Evolutionary conservation across 2,888 invertebrate genomes (phyloP).

Genomic region (Andrena flavipes): DNA sequence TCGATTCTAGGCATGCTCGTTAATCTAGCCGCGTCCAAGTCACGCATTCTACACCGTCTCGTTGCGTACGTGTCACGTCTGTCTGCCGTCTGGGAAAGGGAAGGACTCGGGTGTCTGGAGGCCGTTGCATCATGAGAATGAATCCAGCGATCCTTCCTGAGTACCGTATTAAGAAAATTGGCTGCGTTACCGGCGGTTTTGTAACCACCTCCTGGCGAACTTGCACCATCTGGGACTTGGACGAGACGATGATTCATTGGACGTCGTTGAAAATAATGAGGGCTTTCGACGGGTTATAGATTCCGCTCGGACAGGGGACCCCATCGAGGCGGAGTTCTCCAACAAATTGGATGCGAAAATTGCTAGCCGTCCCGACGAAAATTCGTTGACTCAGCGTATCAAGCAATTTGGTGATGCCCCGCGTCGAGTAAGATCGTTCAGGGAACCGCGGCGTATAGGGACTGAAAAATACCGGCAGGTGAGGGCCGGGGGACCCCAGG

Average conservation of each 20-base stretch:
- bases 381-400: not conserved
- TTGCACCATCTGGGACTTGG: not conserved
- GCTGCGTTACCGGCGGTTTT: conserved; percentile 50
- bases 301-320: not conserved
- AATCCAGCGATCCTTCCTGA: conserved; percentile 66
- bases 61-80: conserved; percentile 81
- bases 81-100: conserved; percentile 81
- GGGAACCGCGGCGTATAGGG: not conserved
- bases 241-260: conserved; percentile 10
- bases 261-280: not conserved
- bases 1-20: conserved; percentile 77
- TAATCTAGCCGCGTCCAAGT: conserved; percentile 80
- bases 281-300: not conserved
- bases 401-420: not conserved
- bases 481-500: not conserved
- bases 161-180: conserved; percentile 62
- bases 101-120: conserved; percentile 75
- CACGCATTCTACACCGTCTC: conserved; percentile 81
- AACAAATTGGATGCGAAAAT: not conserved
- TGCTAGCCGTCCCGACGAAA: not conserved
- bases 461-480: conserved; percentile 3
- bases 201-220: conserved; percentile 40
- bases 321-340: not conserved
- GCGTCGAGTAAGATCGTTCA: not conserved
- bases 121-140: conserved; percentile 75